Percentiles rank a stretch among this genome's conserved stretches.
Conservation (phyloP, 1,140 invertebrate genomes). For the Fopius arisanus region DNA sequence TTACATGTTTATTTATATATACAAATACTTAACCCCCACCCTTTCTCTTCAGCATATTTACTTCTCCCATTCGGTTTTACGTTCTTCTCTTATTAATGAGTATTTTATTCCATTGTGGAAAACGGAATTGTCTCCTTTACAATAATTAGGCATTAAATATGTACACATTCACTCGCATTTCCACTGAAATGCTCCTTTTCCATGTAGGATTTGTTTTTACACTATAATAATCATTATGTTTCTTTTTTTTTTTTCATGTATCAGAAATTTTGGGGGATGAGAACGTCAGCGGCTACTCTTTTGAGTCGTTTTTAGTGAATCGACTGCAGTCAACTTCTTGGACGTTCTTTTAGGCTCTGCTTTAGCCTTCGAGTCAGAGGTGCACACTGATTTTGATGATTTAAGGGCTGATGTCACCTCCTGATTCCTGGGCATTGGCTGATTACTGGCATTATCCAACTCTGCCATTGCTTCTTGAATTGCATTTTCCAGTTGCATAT, state of each 20-base stretch:
- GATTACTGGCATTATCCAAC: constrained; percentile 70
- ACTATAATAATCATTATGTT: neutral
- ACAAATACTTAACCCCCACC: constrained; percentile 31
- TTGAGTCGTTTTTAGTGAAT: neutral
- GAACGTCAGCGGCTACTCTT: constrained; percentile 6
- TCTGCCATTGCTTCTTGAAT: constrained; percentile 91
- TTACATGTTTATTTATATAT: constrained; percentile 26
- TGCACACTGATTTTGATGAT: constrained; percentile 19
- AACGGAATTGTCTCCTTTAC: constrained; percentile 47
- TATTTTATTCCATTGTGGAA: constrained; percentile 31
- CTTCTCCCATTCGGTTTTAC: constrained; percentile 16
- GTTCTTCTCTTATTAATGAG: neutral
- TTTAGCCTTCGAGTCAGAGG: neutral
- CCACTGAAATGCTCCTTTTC: constrained; percentile 27
- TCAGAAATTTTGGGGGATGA: neutral
- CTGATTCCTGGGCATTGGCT: constrained; percentile 13
- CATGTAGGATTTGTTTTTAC: constrained; percentile 29
- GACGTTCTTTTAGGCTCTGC: neutral
- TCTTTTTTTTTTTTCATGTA: neutral
- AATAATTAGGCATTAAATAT: constrained; percentile 44
- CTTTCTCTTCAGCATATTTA: constrained; percentile 31
- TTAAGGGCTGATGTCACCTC: constrained; percentile 28
- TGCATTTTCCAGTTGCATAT: constrained; percentile 84
- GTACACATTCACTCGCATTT: constrained; percentile 31
- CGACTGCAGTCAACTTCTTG: constrained; percentile 4